Base-by-base conservation (phyloP, 2,113 vertebrate species). In the Rhizomys pruinosus region DNA sequence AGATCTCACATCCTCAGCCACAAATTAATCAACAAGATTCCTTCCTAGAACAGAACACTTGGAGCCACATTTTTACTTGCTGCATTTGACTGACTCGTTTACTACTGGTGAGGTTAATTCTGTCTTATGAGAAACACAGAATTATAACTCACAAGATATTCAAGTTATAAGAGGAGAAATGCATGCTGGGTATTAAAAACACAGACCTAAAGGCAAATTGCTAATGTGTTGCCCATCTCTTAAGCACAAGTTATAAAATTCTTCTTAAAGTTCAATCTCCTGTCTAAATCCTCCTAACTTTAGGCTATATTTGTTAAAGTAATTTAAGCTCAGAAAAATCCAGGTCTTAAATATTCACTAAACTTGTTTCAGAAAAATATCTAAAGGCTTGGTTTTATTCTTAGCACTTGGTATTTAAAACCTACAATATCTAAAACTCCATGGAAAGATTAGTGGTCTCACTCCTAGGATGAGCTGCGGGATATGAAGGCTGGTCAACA, bases 281-380 rank as follows among this genome's bases (percentile, higher is more conserved):
- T 6, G 77, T 71, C 87, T 90, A 94, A 95, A 85, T 74, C 91
- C 72, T 74, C 72, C 74, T 85, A 71, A 87, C 78, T 95, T 95
- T 86, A 94, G 87, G 61, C 63, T 79, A 42, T 78, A 89, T 92
- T 92, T 87, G 92, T 80, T 89, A 66, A 78, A 97, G 92, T 37
- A 63, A 92, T 84, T 84, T 87, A 93, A 96, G 85, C 94, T 93
- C 95, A 91, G 80, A 84, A 93, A 94, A 89, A 94, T 44, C 72
- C 92, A 76, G 57, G 85, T 71, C 94, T 84, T 96, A 91, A 92
- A 97, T 97, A 96, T 94, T 95, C 95, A 97, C 91, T 44, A 88
- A 59, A 47, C 96, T 89, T 94, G 76, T 94, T 92, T 96, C 80
- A 92, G 92, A 78, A 77, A 69, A 91, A 79, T 91, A 95, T 95